These are phyloP conservation scores for Morelia viridis DNA, from an alignment of 2,797 vertebrate genomes.

Conservation along the genomic window DNA sequence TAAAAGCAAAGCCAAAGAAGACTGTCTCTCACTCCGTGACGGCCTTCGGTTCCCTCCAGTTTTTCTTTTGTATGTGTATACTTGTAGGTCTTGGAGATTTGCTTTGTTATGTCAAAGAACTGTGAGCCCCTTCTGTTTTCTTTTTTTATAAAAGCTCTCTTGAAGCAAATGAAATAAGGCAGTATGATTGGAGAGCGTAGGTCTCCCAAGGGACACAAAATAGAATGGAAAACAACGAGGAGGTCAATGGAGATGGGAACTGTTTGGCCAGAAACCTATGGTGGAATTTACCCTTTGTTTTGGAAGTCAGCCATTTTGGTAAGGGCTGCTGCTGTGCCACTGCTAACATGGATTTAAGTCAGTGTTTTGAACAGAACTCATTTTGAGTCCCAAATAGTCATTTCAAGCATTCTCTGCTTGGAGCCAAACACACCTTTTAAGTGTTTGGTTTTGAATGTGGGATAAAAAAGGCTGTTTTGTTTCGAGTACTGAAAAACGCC, in stretches of 20 bases:
- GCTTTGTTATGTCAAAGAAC: constrained; percentile 51
- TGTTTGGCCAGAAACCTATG: not conserved
- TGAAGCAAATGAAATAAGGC: not conserved
- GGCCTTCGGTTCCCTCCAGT: constrained; percentile 60
- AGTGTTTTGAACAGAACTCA: not conserved
- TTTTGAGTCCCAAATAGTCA: not conserved
- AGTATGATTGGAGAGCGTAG: not conserved
- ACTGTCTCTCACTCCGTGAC: constrained; percentile 51
- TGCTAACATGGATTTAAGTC: not conserved
- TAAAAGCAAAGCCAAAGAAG: constrained; percentile 68
- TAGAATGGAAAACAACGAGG: not conserved
- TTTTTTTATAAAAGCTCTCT: constrained; percentile 28
- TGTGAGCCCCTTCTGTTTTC: constrained; percentile 9
- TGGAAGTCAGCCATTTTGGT: not conserved
- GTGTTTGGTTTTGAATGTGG: no score
- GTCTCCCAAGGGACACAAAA: not conserved
- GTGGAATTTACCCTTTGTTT: not conserved
- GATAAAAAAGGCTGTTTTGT: not conserved
- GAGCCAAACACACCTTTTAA: not conserved
- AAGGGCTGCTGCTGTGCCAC: not conserved
- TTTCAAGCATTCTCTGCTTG: not conserved
- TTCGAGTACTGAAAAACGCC: no score
- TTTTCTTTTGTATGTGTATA: not conserved
- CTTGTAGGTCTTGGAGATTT: constrained; percentile 53
- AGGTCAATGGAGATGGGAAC: not conserved